Evolutionary conservation across 2,797 vertebrate genomes (phyloP).

Genomic region (Aeoliscus strigatus): DNA sequence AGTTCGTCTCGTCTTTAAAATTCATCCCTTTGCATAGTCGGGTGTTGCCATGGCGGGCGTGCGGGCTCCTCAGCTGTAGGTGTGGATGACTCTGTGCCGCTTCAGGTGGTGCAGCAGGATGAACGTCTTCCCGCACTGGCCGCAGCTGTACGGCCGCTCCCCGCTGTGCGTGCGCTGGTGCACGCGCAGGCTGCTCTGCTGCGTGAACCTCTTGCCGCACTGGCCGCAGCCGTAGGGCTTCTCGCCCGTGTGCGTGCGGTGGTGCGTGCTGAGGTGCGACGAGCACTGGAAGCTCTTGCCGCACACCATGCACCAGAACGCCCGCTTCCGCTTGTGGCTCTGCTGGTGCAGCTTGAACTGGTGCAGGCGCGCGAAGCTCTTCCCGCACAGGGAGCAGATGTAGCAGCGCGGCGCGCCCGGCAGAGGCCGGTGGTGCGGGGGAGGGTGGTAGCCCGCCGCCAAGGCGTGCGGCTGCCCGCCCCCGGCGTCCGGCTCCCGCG

Average conservation of each 20-base stretch:
- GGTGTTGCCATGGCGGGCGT: background rate
- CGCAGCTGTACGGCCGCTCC: constrained; percentile 70
- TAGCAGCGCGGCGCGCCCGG: constrained; percentile 33
- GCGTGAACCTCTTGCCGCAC: constrained; percentile 74
- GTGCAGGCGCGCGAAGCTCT: constrained; percentile 61
- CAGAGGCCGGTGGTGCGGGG: constrained; percentile 20
- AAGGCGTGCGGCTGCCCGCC: constrained; percentile 14
- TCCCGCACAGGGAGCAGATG: constrained; percentile 64
- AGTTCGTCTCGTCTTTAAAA: constrained; percentile 9
- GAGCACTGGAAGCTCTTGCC: constrained; percentile 74
- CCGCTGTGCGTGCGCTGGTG: constrained; percentile 76
- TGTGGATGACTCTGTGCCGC: constrained; percentile 67
- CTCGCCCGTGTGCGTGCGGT: constrained; percentile 74
- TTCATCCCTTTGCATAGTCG: constrained; percentile 6
- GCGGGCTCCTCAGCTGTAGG: constrained; percentile 44
- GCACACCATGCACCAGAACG: constrained; percentile 70
- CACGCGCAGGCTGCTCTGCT: constrained; percentile 73
- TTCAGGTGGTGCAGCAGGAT: constrained; percentile 74
- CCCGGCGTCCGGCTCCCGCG: constrained; percentile 11
- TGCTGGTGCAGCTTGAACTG: constrained; percentile 75
- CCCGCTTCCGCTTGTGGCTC: constrained; percentile 66
- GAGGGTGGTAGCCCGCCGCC: constrained; percentile 21
- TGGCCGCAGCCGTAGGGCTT: constrained; percentile 68
- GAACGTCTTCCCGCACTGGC: constrained; percentile 71
- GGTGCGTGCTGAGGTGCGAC: constrained; percentile 73